Evolutionary conservation across 2,888 invertebrate genomes (phyloP).

Genomic region (Argyra leucocephala): DNA sequence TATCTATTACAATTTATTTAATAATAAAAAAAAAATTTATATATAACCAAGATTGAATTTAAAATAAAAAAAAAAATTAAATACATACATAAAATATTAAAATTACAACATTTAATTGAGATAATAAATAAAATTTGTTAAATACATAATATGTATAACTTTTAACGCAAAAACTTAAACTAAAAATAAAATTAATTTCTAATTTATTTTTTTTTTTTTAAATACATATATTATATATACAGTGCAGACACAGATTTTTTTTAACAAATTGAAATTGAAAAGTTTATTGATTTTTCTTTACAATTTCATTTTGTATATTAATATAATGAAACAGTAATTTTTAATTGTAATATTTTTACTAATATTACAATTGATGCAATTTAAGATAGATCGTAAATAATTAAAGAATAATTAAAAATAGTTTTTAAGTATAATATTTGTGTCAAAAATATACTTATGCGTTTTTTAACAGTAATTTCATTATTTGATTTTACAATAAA

Average conservation of each 20-base stretch:
- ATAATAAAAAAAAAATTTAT: no score
- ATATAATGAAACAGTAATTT: background rate
- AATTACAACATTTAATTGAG: no score
- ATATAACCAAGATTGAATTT: no score
- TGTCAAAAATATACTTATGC: slow-evolving; percentile 6
- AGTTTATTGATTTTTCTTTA: background rate
- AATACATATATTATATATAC: no score
- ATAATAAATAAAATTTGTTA: no score
- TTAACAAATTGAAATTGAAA: background rate
- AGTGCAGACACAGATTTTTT: background rate
- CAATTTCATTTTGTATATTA: background rate
- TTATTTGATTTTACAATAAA: background rate
- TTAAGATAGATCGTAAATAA: background rate
- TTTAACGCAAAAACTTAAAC: no score
- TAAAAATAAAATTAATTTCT: no score
- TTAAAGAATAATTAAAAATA: background rate
- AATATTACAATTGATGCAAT: background rate
- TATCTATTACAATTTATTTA: no score
- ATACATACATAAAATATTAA: no score
- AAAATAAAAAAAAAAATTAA: no score
- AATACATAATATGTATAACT: no score
- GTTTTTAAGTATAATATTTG: slow-evolving; percentile 1
- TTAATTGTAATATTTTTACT: background rate
- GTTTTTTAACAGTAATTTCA: background rate
- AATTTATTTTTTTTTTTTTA: no score